phyloP scores from a whole-genome alignment of 2,888 invertebrate genomes.

The Mechanitis messenoides region DNA sequence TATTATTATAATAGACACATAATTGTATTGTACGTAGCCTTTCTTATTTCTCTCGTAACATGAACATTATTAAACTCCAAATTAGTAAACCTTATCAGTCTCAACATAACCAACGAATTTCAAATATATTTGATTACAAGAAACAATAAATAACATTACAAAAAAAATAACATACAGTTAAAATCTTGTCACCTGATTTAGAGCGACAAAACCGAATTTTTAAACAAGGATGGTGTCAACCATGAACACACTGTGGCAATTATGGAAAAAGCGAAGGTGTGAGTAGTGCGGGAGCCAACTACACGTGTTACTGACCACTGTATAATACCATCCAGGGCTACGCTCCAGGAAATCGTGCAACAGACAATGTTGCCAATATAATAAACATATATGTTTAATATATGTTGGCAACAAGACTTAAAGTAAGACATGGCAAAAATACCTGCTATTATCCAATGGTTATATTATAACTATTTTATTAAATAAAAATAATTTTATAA shows the following conservation, averaged over 20 bases:
- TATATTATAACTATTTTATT: too few species aligned
- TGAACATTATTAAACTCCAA: too few species aligned
- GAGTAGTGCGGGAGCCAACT: constrained; percentile 45
- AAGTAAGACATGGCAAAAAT: too few species aligned
- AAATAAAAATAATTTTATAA: too few species aligned
- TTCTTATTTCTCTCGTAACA: too few species aligned
- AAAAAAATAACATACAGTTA: background rate
- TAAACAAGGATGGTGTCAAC: constrained; percentile 15
- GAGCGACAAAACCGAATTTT: constrained; percentile 1
- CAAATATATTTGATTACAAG: background rate
- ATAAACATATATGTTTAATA: background rate
- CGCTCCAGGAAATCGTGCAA: constrained; percentile 14
- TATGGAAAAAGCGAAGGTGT: constrained; percentile 68
- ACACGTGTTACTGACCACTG: constrained; percentile 68
- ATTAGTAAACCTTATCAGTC: too few species aligned
- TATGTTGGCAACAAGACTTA: too few species aligned
- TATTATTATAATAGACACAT: too few species aligned
- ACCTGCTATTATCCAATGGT: too few species aligned
- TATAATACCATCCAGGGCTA: constrained; percentile 67
- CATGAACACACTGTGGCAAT: constrained; percentile 51
- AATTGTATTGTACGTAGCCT: too few species aligned
- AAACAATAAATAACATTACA: background rate
- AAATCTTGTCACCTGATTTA: background rate
- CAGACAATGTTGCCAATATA: background rate
- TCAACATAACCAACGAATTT: background rate